Percentiles rank a stretch among this genome's conserved stretches.
phyloP scores from a whole-genome alignment of 2,888 invertebrate genomes.

The Drosophila kambysellisi region DNA sequence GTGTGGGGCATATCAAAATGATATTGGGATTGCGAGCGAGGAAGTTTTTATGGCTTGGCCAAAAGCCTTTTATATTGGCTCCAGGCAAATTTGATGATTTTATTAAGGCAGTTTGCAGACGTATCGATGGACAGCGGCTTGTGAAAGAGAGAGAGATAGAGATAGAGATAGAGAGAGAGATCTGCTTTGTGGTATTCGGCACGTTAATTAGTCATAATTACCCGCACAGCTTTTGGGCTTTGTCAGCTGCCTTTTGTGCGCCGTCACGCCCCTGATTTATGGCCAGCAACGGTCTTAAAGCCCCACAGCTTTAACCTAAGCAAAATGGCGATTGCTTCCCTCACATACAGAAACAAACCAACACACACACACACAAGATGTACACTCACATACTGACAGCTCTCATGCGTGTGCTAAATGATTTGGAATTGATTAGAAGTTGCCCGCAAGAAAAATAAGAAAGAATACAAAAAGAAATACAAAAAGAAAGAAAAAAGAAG shows the following conservation, averaged over 20 bases:
- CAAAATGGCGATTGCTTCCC: conserved; percentile 52
- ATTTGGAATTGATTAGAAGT: conserved; percentile 76
- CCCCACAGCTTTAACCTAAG: conserved; percentile 62
- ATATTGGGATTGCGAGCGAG: conserved; percentile 49
- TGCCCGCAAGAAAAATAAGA: conserved; percentile 40
- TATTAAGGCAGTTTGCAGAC: conserved; percentile 60
- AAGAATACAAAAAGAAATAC: conserved; percentile 25
- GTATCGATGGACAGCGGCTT: conserved; percentile 44
- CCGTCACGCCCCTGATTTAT: conserved; percentile 77
- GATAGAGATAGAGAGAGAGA: background rate
- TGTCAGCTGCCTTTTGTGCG: conserved; percentile 75
- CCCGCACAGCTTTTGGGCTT: conserved; percentile 75
- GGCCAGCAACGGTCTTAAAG: conserved; percentile 65
- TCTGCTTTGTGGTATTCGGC: conserved; percentile 22
- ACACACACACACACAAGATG: conserved; percentile 9
- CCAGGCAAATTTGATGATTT: conserved; percentile 75
- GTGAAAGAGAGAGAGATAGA: background rate
- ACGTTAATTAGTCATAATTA: conserved; percentile 78
- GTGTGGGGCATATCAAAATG: conserved; percentile 57
- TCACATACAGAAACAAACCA: background rate
- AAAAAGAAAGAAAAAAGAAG: background rate
- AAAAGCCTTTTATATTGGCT: conserved; percentile 71
- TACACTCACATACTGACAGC: conserved; percentile 52
- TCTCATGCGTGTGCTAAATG: conserved; percentile 77
- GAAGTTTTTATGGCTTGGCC: conserved; percentile 69